Percentiles rank a stretch among this genome's conserved stretches.
phyloP scores from a whole-genome alignment of 1,140 invertebrate species.

The Bombus superbus region DNA sequence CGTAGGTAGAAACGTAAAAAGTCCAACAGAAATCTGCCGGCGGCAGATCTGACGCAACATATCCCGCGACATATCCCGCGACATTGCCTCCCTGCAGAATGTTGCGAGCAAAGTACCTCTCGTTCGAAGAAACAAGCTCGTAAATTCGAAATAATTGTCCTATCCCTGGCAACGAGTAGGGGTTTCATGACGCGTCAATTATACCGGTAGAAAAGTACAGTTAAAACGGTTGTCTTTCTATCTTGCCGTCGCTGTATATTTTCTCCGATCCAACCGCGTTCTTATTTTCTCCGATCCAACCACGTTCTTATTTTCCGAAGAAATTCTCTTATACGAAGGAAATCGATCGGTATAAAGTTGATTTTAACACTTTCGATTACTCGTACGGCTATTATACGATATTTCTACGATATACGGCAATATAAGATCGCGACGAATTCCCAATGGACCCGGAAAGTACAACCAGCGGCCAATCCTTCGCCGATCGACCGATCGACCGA shows the following conservation, averaged over 20 bases:
- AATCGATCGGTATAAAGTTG: too few relatives aligned
- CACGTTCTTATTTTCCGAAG: not conserved
- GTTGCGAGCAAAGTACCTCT: not conserved
- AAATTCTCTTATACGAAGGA: not conserved
- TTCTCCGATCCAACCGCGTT: not conserved
- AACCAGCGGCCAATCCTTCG: not conserved
- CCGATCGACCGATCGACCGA: not conserved
- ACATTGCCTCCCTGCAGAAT: not conserved
- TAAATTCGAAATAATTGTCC: slow-evolving; percentile 3
- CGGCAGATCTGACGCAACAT: too few relatives aligned
- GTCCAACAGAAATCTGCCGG: not conserved
- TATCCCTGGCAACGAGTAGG: too few relatives aligned
- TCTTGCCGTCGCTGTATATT: not conserved
- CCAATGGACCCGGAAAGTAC: too few relatives aligned
- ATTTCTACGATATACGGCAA: too few relatives aligned
- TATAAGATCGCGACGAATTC: not conserved
- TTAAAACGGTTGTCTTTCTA: too few relatives aligned
- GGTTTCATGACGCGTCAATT: not conserved
- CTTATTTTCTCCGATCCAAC: not conserved
- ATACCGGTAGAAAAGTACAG: not conserved
- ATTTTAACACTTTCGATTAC: too few relatives aligned
- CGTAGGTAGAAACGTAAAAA: not conserved
- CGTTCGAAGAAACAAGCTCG: not conserved
- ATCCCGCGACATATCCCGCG: not conserved
- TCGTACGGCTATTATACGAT: too few relatives aligned